Base-by-base conservation (phyloP, 2,113 vertebrate species). In the Mastomys coucha region DNA sequence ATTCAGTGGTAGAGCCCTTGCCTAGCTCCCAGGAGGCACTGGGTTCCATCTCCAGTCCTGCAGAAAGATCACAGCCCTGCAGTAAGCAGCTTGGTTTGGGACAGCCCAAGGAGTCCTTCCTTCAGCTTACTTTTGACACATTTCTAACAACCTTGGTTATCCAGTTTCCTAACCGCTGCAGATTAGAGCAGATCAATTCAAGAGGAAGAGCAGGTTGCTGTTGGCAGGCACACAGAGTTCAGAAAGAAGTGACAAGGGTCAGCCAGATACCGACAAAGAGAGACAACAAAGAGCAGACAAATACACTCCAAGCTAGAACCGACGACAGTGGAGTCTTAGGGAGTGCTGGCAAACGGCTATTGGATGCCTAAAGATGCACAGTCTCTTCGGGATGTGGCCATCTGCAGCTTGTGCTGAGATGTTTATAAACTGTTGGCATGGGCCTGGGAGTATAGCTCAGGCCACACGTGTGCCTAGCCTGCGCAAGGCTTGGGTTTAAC, bases 161-260 rank as follows among this genome's bases (percentile, higher is more conserved):
- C 56, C 78, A 58, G 56, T 63, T 96, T 92, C 77, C 87, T 93
- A 90, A 95, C 36, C 9, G 22, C 33, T 73, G 20, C 14, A 67
- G 51, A 77, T 86, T 45, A 80, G n/a, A 88, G 86, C 42, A 1
- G 1, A 89, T 75, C 51, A 33, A n/a, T 94, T 36, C 31, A 33
- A 84, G 91, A 53, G 53, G 67, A 91, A 95, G 49, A 87, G 82
- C 67, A 86, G 77, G 39, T 75, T 89, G 45, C 77, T 70, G 10
- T 77, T 81, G 89, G 80, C 45, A 94, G 95, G 76, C 70, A 92
- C 33, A 53, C 42, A 3, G 56, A 93, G 49, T 91, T 91, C 93
- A 81, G 76, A 82, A 81, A 96, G 85, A 95, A 72, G 81, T 86
- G 86, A 81, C 51, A 86, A 84, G 65, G 53, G 80, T 81, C 70